Base-by-base conservation (phyloP, 1,140 invertebrate species). In the Brachionus sp. region DNA sequence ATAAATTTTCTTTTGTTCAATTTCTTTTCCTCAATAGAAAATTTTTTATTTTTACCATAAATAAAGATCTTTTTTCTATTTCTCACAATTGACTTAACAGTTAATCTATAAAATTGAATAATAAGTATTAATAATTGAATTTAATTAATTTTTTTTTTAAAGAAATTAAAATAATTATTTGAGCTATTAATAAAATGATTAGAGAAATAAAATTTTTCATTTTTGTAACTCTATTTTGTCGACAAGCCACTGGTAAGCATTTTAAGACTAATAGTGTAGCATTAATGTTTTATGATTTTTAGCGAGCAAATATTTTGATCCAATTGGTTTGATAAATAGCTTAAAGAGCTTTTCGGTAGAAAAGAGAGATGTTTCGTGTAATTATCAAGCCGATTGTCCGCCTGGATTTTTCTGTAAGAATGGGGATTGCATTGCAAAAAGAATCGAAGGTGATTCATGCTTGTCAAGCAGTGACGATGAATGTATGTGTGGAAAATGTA, bases 381-480 rank as follows among this genome's bases (percentile, higher is more conserved):
- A 75, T 13, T 25, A 7, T 13, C 13, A 68, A 16, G 10, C 5
- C 3, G 50, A 33, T n/a, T 80, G 77, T 62, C 50, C 50, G 12
- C 9, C 3, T 33, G 77, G 19, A 9, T 80, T 80, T 80, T 80
- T 80, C 42, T 80, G 77, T 25, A 80, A 62, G 19, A 80, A 80
- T 29, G 39, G 37, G 13, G 77, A 80, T 62, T 80, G 77, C 33
- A n/a, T 80, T 0, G 77, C 77, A 10, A 80, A 80, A 25, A 16
- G 50, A 80, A 3, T 25, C 0, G 77, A 80, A 62, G 77, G 77
- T n/a, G 50, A 80, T 33, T 57, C n/a, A 0, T 80, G 77, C 57
- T 42, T 80, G 10, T 62, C 77, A 12, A 35, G 77, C 12, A 62
- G 19, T 19, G 16, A 37, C 33, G 77, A 80, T 33, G 77, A 80